A percentile compares a stretch with the other conserved stretches of the same genome.
These are phyloP conservation scores for Euzetes globulus DNA, from an alignment of 2,888 invertebrate species.

Conservation along the genomic window DNA sequence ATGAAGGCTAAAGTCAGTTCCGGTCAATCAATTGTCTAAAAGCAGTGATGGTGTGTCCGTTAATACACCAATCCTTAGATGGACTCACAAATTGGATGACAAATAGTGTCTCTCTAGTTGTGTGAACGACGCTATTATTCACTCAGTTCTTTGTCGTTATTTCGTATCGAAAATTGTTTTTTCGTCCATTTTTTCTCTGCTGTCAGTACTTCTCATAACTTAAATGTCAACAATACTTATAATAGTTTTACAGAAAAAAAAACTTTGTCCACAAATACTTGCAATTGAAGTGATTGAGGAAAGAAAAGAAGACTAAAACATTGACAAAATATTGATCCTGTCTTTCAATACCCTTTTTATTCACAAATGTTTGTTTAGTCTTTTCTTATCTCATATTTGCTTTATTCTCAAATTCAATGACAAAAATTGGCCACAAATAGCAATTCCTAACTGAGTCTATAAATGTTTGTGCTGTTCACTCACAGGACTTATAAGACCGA, in stretches of 20 bases:
- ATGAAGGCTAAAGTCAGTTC: no score
- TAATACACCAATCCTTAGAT: background rate
- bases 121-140: background rate
- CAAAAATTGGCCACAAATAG: background rate
- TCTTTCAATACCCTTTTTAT: background rate
- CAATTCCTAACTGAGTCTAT: background rate
- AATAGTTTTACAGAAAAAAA: background rate
- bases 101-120: background rate
- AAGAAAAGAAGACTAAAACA: background rate
- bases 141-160: background rate
- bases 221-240: slow-evolving; percentile 2
- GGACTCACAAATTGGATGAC: background rate
- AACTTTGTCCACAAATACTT: no score
- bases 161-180: background rate
- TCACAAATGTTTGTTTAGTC: background rate
- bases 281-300: background rate
- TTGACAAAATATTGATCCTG: background rate
- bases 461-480: no score
- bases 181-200: background rate
- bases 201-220: background rate
- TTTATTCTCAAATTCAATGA: background rate
- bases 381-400: background rate
- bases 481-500: no score
- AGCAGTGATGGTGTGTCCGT: background rate
- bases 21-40: no score